Base-by-base conservation (phyloP, 1,140 invertebrate genomes). In the Atta texana region DNA sequence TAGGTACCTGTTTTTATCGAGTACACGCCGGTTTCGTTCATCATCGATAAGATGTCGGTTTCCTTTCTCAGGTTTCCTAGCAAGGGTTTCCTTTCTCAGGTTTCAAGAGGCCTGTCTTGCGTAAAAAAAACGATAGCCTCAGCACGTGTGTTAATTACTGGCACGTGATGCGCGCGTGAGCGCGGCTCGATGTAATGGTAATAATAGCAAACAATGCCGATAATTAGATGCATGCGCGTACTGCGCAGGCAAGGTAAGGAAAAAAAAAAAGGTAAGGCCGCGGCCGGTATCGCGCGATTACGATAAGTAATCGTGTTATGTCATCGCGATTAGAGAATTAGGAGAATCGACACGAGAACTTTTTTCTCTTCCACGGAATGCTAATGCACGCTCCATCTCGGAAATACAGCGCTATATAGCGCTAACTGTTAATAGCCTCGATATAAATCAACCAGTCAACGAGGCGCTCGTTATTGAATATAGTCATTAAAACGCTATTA, bases 381-480 rank as follows among this genome's bases (percentile, higher is more conserved):
- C 69, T 21, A 12, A 18, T 57, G 31, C 21, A 24, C 18, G 28
- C 34, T n/a, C 0, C 16, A 18, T 28, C 24, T 59, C 68, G 68
- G 55, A 59, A 82, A 49, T 74, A 55, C 80, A 1, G 49, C 64
- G 49, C 64, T 31, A 12, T 51, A 57, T 12, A 34, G 55, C 68
- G 80, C 39, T 21, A 57, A 49, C 80, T 5, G 80, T 49, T 82
- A 82, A 82, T 21, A 84, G 24, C 39, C 80, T 74, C 69, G 53
- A 75, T 55, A 84, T 84, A 84, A 84, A 84, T 84, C 80, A 84
- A 75, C 55, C 55, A 21, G 55, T 24, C 80, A 28, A 84, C 80
- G 69, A 84, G 80, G 39, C 69, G 21, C 80, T 74, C 55, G 78
- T 75, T 84, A 75, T 84, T 84, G 69, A 84, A 84, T 74, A 75